These are phyloP conservation scores for Papilio machaon DNA, from an alignment of 1,140 invertebrate species.

Conservation along the genomic window DNA sequence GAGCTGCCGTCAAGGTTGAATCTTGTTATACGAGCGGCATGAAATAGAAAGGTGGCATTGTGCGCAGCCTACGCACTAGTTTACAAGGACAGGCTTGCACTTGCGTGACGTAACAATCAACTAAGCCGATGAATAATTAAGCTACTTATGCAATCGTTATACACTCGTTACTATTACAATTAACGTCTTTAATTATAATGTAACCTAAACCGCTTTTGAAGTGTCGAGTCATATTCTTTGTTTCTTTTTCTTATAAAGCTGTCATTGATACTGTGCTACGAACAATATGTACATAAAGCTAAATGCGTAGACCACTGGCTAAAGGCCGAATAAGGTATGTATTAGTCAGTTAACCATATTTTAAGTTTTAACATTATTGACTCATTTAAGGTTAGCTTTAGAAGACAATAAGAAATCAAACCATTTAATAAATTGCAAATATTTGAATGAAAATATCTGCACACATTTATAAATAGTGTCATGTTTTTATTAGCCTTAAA, in stretches of 20 bases:
- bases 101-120: not conserved
- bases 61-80: slow-evolving; percentile 52
- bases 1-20: not conserved
- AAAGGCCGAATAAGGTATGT: not conserved
- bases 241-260: not conserved
- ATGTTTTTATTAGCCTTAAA: too few species aligned
- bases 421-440: not conserved
- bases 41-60: slow-evolving; percentile 61
- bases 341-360: slow-evolving; percentile 10
- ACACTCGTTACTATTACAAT: not conserved
- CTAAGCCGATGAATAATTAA: slow-evolving; percentile 2
- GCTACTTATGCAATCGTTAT: not conserved
- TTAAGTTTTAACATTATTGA: not conserved
- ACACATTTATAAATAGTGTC: not conserved
- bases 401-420: not conserved
- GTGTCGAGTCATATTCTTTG: not conserved
- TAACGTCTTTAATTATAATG: not conserved
- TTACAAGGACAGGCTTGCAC: not conserved
- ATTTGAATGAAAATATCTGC: not conserved
- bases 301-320: slow-evolving; percentile 14
- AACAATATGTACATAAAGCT: not conserved
- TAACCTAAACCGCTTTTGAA: not conserved
- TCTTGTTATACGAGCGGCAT: not conserved
- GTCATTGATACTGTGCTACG: not conserved
- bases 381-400: not conserved